Evolutionary conservation across 2,797 vertebrate species (phyloP), one percentile per base, ranked within the genome.

Genomic region (Pangasius larnaudii): DNA sequence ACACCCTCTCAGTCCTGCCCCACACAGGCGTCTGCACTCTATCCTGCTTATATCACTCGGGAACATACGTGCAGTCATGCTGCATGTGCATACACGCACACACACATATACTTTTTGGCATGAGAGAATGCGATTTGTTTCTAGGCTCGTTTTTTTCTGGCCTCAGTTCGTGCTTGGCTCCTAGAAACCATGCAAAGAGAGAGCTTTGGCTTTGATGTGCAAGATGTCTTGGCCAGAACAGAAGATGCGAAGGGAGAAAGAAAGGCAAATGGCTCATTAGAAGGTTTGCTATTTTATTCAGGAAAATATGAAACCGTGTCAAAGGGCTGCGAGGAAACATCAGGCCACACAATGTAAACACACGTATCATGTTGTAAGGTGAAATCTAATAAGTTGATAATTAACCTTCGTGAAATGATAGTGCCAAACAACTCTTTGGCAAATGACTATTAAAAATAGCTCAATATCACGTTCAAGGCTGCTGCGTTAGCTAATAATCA

Each of bases 171-270:
- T 86, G 36, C 92, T 93, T 92, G 59, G 91, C 91, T 91, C 93
- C 93, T 92, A 90, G 90, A 94, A 91, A 88, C 90, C 91, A 87
- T 92, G 92, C 94, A 95, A 92, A 92, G 90, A 91, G 79, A 83
- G 71, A 33, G 79, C 87, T 86, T 88, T 89, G 71, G 65, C 92
- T 95, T 95, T 95, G 93, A 95, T 94, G 93, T 95, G 92, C 91
- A 93, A 92, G 93, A 92, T 94, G 92, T 93, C 91, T 94, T 91
- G 84, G 93, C 91, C 87, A 71, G 88, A 89, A 93, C 91, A 88
- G 89, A 92, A 92, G 86, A 88, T 89, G 58, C 51, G 36, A 85
- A 86, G 74, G 63, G 74, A 92, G 51, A 69, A 88, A 85, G 80
- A 90, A 90, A 92, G 88, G 83, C 89, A 90, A 93, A 89, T 84